Evolutionary conservation across 1,140 invertebrate genomes (phyloP).

Genomic region (Brachionus plicatilis): DNA sequence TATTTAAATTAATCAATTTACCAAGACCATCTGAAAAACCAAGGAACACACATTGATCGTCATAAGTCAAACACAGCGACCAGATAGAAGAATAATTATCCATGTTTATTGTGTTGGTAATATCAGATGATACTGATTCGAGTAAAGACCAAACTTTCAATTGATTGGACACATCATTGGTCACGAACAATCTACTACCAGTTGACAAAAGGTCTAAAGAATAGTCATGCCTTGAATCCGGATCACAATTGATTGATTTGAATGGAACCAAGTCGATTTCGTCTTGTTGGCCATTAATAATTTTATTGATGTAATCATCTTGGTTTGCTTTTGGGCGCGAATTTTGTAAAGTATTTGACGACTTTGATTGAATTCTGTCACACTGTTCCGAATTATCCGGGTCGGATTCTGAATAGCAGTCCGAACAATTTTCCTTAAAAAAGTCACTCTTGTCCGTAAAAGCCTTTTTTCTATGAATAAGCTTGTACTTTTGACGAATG

Average conservation of each 20-base stretch:
- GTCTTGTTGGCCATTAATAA: neutral
- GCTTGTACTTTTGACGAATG: neutral
- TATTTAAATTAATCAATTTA: neutral
- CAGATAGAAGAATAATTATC: neutral
- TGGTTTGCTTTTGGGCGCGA: neutral
- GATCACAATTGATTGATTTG: neutral
- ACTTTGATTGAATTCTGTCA: neutral
- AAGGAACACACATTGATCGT: neutral
- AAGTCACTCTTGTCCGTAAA: neutral
- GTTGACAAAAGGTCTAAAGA: conserved; percentile 1
- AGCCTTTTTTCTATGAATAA: neutral
- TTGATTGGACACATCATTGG: conserved; percentile 12
- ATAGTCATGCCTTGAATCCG: neutral
- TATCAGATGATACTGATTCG: neutral
- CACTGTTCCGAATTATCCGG: neutral
- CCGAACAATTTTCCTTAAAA: neutral
- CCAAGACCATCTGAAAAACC: neutral
- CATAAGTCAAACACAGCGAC: neutral
- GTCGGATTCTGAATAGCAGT: neutral
- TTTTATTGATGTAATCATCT: conserved; percentile 18
- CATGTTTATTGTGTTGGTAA: neutral
- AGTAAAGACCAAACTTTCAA: conserved; percentile 14
- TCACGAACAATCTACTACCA: neutral
- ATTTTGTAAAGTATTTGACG: neutral
- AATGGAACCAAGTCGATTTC: conserved; percentile 9